Conservation (phyloP, 2,113 vertebrate species). For the Merops nubicus region DNA sequence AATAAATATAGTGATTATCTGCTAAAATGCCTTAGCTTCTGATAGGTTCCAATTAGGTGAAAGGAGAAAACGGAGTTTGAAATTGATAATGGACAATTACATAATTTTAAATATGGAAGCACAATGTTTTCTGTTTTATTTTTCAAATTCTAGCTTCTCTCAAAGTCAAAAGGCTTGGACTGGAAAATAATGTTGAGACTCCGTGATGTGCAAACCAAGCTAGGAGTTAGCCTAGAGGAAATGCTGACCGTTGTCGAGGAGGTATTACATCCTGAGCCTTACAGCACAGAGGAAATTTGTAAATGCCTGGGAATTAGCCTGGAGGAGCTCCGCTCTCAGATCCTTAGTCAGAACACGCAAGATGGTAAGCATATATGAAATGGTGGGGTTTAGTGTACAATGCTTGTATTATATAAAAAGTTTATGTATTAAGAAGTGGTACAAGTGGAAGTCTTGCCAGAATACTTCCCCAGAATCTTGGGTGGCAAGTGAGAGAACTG, state of each 20-base stretch:
- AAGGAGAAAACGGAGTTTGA: slow-evolving; percentile 5
- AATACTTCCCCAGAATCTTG: not conserved
- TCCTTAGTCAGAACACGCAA: slow-evolving; percentile 87
- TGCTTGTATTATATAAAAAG: not conserved
- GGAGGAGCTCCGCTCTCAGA: slow-evolving; percentile 80
- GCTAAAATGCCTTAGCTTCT: not conserved
- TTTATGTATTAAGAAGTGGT: not conserved
- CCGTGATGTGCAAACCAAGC: slow-evolving; percentile 83
- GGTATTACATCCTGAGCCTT: slow-evolving; percentile 88
- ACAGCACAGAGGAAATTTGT: slow-evolving; percentile 90
- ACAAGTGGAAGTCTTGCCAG: not conserved
- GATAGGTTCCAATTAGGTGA: not conserved
- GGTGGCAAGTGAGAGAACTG: not conserved
- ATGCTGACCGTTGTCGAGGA: slow-evolving; percentile 88
- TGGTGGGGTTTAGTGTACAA: not conserved
- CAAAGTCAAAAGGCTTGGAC: slow-evolving; percentile 79
- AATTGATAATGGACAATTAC: not conserved
- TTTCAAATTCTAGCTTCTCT: slow-evolving; percentile 76
- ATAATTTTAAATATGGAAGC: not conserved
- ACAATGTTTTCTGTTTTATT: not conserved
- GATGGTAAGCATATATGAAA: slow-evolving; percentile 80
- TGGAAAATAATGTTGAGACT: slow-evolving; percentile 78
- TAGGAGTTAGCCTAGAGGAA: slow-evolving; percentile 84
- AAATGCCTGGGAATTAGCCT: slow-evolving; percentile 81
- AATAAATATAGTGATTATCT: not conserved